These are phyloP conservation scores for Dicrurus megarhynchus DNA, from an alignment of 2,113 vertebrate species.

Conservation along the genomic window DNA sequence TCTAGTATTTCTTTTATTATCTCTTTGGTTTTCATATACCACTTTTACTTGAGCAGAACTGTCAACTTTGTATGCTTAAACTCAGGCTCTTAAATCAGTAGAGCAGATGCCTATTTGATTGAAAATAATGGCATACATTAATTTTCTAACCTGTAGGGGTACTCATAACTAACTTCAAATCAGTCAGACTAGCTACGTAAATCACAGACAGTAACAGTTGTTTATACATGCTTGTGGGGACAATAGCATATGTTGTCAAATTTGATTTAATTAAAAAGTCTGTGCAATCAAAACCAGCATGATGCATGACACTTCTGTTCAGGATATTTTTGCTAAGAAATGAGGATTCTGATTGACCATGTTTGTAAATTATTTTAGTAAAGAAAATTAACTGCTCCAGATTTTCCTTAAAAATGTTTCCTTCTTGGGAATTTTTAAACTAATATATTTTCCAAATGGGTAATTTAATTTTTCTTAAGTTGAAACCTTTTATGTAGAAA, in stretches of 20 bases:
- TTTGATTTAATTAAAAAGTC: slow-evolving; percentile 30
- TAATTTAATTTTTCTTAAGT: background rate
- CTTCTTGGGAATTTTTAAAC: background rate
- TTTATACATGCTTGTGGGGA: slow-evolving; percentile 10
- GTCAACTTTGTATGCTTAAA: background rate
- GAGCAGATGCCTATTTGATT: slow-evolving; percentile 13
- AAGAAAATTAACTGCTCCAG: background rate
- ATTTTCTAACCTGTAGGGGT: slow-evolving; percentile 37
- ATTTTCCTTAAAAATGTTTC: background rate
- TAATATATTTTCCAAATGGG: background rate
- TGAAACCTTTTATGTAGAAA: background rate
- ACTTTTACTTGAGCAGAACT: background rate
- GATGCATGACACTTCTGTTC: background rate
- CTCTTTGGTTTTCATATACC: background rate
- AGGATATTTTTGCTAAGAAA: background rate
- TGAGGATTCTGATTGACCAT: background rate
- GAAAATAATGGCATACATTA: slow-evolving; percentile 23
- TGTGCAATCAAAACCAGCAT: background rate
- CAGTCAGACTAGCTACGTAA: background rate
- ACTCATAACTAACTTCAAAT: slow-evolving; percentile 27
- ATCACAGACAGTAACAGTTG: slow-evolving; percentile 15
- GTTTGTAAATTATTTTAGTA: background rate
- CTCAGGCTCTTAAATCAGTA: background rate
- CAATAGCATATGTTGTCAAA: slow-evolving; percentile 29
- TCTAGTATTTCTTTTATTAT: background rate